Percentiles rank a stretch among this genome's conserved stretches.
phyloP scores from a whole-genome alignment of 2,113 vertebrate species.

The Podocnemis expansa region DNA sequence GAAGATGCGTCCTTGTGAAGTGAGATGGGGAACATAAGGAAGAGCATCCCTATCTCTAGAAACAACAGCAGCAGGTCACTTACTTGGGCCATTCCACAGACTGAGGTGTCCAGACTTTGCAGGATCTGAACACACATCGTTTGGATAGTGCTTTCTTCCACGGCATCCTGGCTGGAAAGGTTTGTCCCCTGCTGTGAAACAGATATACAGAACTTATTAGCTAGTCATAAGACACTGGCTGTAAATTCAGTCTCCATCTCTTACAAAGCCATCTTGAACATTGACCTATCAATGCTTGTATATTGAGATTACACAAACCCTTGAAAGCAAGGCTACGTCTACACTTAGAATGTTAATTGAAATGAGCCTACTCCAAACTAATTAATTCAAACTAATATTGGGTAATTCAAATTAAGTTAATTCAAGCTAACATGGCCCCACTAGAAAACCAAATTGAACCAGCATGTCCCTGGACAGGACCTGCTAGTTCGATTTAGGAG shows the following conservation, averaged over 20 bases:
- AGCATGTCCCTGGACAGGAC: too few relatives aligned
- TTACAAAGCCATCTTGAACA: neutral
- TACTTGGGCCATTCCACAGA: neutral
- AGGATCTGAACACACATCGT: neutral
- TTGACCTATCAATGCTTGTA: neutral
- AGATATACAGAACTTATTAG: neutral
- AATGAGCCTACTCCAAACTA: too few relatives aligned
- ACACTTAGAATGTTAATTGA: too few relatives aligned
- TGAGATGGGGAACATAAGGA: neutral
- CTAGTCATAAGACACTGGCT: neutral
- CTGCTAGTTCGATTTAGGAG: too few relatives aligned
- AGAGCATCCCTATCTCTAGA: neutral
- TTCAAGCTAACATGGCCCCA: too few relatives aligned
- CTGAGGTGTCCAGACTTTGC: neutral
- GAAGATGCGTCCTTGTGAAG: neutral
- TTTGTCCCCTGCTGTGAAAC: neutral
- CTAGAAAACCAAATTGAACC: too few relatives aligned
- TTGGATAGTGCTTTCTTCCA: neutral
- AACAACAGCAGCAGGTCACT: neutral
- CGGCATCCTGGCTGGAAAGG: neutral
- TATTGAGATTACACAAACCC: neutral
- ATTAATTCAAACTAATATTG: too few relatives aligned
- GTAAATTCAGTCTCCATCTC: neutral
- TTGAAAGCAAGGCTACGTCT: neutral
- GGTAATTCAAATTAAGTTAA: too few relatives aligned